Evolutionary conservation across 2,888 invertebrate genomes (phyloP).

Genomic region (Lysandra coridon): DNA sequence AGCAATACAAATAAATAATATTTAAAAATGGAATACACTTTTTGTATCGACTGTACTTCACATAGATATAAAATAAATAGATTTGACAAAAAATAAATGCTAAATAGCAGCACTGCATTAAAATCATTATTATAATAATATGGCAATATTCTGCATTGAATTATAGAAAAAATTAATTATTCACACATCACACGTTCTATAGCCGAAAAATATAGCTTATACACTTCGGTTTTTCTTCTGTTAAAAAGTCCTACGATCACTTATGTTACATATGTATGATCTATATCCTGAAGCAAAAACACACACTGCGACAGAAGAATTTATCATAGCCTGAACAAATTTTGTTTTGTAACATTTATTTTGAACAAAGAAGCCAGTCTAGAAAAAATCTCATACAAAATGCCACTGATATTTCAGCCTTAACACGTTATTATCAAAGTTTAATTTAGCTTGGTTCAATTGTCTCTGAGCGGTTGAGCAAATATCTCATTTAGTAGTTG

Average conservation of each 20-base stretch:
- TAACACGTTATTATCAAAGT: conserved; percentile 29
- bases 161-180: background rate
- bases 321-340: background rate
- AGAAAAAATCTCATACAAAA: conserved; percentile 20
- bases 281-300: background rate
- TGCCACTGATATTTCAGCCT: conserved; percentile 32
- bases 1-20: too few relatives aligned
- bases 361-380: conserved; percentile 4
- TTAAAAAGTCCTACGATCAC: background rate
- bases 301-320: background rate
- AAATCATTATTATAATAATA: background rate
- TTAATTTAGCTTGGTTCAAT: conserved; percentile 47
- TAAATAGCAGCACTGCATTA: background rate
- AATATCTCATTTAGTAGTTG: conserved; percentile 73
- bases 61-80: conserved; percentile 10
- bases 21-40: background rate
- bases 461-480: conserved; percentile 76
- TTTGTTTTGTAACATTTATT: background rate
- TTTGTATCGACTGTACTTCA: background rate
- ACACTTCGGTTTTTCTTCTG: background rate
- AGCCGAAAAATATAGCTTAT: background rate
- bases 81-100: background rate
- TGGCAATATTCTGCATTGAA: background rate
- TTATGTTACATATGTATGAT: background rate
- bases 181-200: background rate